Evolutionary conservation across 2,113 vertebrate genomes (phyloP), one percentile per base, ranked within the genome.

Genomic region (Peromyscus maniculatus): DNA sequence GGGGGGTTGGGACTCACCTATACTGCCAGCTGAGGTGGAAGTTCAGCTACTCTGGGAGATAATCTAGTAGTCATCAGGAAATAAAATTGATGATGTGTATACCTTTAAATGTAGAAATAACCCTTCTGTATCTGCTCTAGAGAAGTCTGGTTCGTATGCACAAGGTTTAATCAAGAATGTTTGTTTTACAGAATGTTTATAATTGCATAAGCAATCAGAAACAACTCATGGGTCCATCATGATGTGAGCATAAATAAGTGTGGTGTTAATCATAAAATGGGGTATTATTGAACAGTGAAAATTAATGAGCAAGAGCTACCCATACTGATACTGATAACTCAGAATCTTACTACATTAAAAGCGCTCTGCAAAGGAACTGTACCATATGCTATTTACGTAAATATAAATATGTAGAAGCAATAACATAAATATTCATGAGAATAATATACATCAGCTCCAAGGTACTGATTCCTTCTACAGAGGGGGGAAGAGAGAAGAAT

Each of bases 121-220:
- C 87, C 69, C 52, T n/a, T 95, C 33, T 36, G 39, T 8, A 2
- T 83, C 52, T 55, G 9, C 24, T 52, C n/a, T 94, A 59, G 7
- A 90, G 31, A 86, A 91, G 11, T 55, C 26, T 86, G 89, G 7
- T 39, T 92, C 7, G 13, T 5, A 19, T 66, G 12, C 24, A n/a
- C 43, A 57, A 64, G 55, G 7, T 72, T 96, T 95, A 62, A 71
- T 80, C 77, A 91, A 84, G 17, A 75, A 78, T 67, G 16, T n/a
- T 95, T 92, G 86, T 93, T 93, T 97, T 92, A 9, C 3, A 96
- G 46, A 71, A 21, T 90, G 28, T 39, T 95, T 74, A 17, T 92
- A 78, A 72, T 93, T 96, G 67, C n/a, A 78, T 79, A 57, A 67
- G 49, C 59, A 91, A 46, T 33, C 91, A 66, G 71, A 95, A 95